Base-by-base conservation (phyloP, 2,888 invertebrate genomes). In the Brachylomia viminalis region DNA sequence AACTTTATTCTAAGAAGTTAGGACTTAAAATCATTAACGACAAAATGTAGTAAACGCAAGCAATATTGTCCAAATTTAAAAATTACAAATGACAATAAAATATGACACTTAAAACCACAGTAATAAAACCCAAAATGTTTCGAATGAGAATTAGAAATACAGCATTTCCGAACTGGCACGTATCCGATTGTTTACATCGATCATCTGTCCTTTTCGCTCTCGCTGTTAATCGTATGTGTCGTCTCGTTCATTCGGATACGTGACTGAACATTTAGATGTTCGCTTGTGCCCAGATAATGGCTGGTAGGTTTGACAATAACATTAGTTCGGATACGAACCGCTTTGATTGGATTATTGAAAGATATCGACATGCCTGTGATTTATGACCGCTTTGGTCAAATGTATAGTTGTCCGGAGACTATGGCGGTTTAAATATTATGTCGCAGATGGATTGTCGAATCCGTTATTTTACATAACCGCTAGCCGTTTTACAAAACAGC, bases 291-390 rank as follows among this genome's bases (percentile, higher is more conserved):
- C 91, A 92, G 92, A 93, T 95, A 95, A 95, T 95, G 92, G 95
- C 92, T 91, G 90, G 92, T 92, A 92, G 93, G 93, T 93, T 94
- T 94, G 95, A 95, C 95, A 95, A 95, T 95, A 95, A 95, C 95
- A 95, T 95, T 95, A 95, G 94, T 94, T 92, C 90, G 92, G 91
- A 92, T 93, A 91, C 92, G 92, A 92, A 90, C 91, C 91, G 92
- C 92, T 94, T 93, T 95, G 95, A 95, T 95, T 95, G 94, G 95
- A 94, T 95, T 95, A 95, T 95, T 95, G 94, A 95, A 95, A 95
- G 94, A 92, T 92, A 94, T 95, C 92, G 95, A 95, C 93, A 86
- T 91, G 91, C 83, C 71, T 64, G 90, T 94, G 94, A 95, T 95
- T 95, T 95, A 91, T 91, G 91, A 75, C 72, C 69, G 84, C 90